Conservation (phyloP, 2,113 vertebrate genomes). For the Enhydra lutris region DNA sequence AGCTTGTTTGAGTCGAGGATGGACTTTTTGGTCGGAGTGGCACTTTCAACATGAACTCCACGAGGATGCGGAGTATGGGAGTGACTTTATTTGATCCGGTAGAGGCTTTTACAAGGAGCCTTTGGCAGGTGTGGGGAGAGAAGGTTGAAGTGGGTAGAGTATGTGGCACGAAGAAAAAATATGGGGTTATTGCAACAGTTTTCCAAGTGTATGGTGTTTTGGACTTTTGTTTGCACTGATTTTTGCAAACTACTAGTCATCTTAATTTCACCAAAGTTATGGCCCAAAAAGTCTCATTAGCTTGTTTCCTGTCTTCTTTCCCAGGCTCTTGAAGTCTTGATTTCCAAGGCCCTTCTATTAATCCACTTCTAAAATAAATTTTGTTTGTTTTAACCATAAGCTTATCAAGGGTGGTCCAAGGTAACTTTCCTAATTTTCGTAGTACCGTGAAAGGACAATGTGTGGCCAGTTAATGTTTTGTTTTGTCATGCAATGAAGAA, state of each 20-base stretch:
- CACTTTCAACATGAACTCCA: not conserved
- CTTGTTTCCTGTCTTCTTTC: not conserved
- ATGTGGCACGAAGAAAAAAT: not conserved
- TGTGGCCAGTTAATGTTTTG: not conserved
- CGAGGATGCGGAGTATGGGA: not conserved
- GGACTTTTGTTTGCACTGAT: not conserved
- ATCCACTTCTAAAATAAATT: not conserved
- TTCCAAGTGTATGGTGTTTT: not conserved
- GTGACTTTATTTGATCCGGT: not conserved
- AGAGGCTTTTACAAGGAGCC: not conserved
- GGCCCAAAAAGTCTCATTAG: not conserved
- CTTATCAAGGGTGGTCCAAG: not conserved
- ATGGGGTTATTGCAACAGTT: not conserved
- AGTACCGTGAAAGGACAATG: not conserved
- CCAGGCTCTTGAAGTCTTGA: not conserved
- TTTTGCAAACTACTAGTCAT: conserved; percentile 20
- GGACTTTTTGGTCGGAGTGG: not conserved
- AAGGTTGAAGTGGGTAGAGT: not conserved
- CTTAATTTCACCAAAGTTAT: not conserved
- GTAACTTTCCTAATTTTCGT: not conserved
- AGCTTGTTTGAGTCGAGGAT: not conserved
- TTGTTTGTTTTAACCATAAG: not conserved
- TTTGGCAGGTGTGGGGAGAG: not conserved
- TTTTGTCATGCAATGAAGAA: not conserved
- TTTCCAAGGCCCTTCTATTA: not conserved